Evolutionary conservation across 2,113 vertebrate genomes (phyloP).

Genomic region (Dasyurus viverrinus): DNA sequence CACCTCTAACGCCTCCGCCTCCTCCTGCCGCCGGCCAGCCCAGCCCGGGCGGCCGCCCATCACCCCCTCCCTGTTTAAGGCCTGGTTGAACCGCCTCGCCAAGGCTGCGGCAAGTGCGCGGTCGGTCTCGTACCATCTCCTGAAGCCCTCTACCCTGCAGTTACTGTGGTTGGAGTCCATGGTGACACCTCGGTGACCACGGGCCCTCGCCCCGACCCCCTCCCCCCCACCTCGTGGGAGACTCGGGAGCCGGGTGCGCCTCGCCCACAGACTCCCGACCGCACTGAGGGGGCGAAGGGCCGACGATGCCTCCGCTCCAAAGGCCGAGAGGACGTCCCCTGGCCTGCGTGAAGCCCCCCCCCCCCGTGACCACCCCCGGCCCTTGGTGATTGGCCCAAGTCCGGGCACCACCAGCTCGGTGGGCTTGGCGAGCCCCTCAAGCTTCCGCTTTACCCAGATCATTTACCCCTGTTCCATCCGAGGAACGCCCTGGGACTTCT

Average conservation of each 20-base stretch:
- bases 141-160: background rate
- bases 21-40: background rate
- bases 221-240: fast-evolving
- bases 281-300: too few relatives aligned
- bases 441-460: fast-evolving
- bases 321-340: too few relatives aligned
- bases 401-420: too few relatives aligned
- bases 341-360: too few relatives aligned
- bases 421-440: fast-evolving
- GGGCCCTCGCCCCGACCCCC: too few relatives aligned
- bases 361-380: too few relatives aligned
- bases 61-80: background rate
- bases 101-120: background rate
- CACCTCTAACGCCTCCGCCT: too few relatives aligned
- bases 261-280: too few relatives aligned
- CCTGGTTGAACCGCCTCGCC: background rate
- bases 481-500: background rate
- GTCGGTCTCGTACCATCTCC: background rate
- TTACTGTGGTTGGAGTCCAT: background rate
- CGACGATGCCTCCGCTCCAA: too few relatives aligned
- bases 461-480: background rate
- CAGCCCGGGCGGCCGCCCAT: too few relatives aligned
- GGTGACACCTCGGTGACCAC: background rate
- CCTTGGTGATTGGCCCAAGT: too few relatives aligned
- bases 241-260: background rate